phyloP scores from a whole-genome alignment of 2,888 invertebrate species.

The Galerucella nymphaeae region DNA sequence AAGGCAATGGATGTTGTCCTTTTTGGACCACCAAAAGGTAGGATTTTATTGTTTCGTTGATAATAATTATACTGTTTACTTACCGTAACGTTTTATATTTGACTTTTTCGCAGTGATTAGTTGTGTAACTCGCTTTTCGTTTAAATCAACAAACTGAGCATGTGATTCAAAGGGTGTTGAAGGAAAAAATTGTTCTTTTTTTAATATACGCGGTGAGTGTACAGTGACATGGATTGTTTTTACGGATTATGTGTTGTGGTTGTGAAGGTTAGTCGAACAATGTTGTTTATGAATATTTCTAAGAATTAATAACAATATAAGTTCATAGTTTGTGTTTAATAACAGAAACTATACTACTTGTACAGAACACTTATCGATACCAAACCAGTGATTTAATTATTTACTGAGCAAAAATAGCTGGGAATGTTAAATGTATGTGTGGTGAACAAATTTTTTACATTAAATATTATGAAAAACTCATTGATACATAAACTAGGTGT shows the following conservation, averaged over 20 bases:
- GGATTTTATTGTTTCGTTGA: conserved; percentile 40
- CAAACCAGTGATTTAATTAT: no score
- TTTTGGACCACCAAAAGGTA: conserved; percentile 98
- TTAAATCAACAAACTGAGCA: background rate
- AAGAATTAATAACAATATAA: background rate
- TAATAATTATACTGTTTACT: conserved; percentile 5
- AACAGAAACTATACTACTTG: no score
- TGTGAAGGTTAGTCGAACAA: conserved; percentile 11
- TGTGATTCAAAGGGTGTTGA: conserved; percentile 4
- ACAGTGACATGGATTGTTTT: background rate
- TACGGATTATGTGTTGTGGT: conserved; percentile 14
- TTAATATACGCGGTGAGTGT: background rate
- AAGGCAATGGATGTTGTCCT: conserved; percentile 99
- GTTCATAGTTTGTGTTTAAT: no score
- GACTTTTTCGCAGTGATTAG: conserved; percentile 8
- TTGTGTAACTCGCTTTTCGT: background rate
- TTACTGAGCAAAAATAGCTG: no score
- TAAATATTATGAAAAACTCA: no score
- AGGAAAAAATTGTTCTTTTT: background rate
- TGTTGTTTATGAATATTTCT: conserved; percentile 1
- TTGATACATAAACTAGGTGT: no score
- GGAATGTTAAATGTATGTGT: no score
- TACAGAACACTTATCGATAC: no score
- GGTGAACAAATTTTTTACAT: no score
- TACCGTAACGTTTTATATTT: conserved; percentile 20